A percentile compares a stretch with the other conserved stretches of the same genome.
Conservation (phyloP, 2,113 vertebrate genomes). For the Zingel zingel region DNA sequence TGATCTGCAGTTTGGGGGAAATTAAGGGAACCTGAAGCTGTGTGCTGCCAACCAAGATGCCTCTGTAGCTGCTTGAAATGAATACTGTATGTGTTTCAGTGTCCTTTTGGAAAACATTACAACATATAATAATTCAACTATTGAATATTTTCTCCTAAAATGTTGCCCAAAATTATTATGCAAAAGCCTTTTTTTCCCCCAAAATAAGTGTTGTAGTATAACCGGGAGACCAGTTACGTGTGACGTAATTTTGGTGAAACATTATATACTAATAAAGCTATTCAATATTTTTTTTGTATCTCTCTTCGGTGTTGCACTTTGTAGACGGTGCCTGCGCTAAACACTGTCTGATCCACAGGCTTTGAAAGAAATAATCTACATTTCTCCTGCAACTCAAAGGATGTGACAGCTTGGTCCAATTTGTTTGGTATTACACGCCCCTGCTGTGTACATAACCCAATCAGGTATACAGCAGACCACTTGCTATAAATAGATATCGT, state of each 20-base stretch:
- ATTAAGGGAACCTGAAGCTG: neutral
- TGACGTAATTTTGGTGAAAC: too few species aligned
- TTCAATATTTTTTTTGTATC: too few species aligned
- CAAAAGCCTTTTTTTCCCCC: too few species aligned
- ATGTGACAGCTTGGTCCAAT: neutral
- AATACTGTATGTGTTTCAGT: neutral
- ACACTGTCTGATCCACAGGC: neutral
- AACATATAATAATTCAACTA: too few species aligned
- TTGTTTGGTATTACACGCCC: neutral
- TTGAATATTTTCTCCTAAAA: too few species aligned
- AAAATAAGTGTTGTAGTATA: too few species aligned
- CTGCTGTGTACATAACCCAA: neutral
- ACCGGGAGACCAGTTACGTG: too few species aligned
- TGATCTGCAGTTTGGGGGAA: neutral
- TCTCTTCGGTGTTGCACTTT: too few species aligned
- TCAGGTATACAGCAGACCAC: conserved; percentile 6
- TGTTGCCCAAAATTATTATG: too few species aligned
- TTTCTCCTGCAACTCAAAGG: neutral
- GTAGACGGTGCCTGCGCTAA: too few species aligned
- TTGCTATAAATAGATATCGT: conserved; percentile 5
- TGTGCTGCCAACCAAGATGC: neutral
- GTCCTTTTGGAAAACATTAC: neutral
- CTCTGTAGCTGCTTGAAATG: neutral
- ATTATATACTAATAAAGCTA: too few species aligned
- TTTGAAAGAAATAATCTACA: neutral